Evolutionary conservation across 2,888 invertebrate genomes (phyloP), one percentile per base, ranked within the genome.

Genomic region (Thymelicus sylvestris): DNA sequence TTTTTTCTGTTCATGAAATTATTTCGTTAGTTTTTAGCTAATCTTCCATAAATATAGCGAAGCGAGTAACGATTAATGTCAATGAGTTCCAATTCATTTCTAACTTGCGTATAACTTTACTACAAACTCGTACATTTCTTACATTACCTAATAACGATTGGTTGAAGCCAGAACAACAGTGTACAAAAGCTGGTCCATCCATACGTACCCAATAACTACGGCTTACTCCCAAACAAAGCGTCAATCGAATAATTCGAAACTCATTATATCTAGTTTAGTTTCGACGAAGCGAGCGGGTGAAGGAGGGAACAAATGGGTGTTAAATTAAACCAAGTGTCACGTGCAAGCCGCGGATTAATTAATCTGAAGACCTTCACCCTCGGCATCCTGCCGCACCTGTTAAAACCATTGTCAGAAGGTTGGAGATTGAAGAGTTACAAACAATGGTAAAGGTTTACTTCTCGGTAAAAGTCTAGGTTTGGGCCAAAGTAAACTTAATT

Each of bases 341-440:
- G 70, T 61, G 67, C 73, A 73, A 15, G 62, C 69, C 70, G 55
- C 48, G 31, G 66, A 71, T 67, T 73, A 71, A 71, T 71, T 73
- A 71, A 73, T 73, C 63, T 70, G 67, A 73, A 60, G 60, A 48
- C 52, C 55, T 24, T 24, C 55, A 38, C n/a, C 19, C 6, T 60
- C 60, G 12, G 38, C 59, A 31, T 47, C 59, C 59, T 65, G 15
- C 12, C 62, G 10, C 64, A 55, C 55, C 65, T 66, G 52, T 55
- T 50, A 50, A n/a, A 64, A 41, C 63, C 15, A 64, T 64, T 38
- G 48, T 64, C 55, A 55, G 10, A 24, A 55, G n/a, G 55, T 4
- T 24, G 55, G 55, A 55, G 55, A 55, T 55, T 55, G 10, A 24
- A 55, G 24, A 8, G 3, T 19, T 24, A 55, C 0, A 10, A 44